These are phyloP conservation scores for Galbula dea DNA, from an alignment of 2,113 vertebrate genomes.

Conservation along the genomic window DNA sequence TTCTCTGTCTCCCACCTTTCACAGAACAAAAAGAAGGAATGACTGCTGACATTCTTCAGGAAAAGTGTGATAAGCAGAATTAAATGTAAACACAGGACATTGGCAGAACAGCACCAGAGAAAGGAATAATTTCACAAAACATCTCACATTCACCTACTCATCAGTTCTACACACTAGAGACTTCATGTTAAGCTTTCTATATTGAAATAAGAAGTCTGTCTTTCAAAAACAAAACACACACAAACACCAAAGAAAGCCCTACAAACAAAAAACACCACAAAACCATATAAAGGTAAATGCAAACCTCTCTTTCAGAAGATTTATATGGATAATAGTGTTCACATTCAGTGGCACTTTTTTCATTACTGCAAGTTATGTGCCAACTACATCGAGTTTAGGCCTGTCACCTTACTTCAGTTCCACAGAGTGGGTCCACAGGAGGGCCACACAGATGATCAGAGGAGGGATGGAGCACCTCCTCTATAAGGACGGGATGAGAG, in stretches of 20 bases:
- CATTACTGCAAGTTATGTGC: background rate
- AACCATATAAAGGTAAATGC: background rate
- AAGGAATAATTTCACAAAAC: background rate
- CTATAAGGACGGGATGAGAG: no score
- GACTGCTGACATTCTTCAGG: background rate
- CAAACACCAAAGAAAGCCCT: no score
- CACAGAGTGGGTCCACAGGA: no score
- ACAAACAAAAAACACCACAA: background rate
- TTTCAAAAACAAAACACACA: background rate
- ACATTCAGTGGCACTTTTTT: background rate
- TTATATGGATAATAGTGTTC: background rate
- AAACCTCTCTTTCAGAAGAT: background rate
- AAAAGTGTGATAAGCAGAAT: background rate
- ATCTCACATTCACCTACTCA: background rate
- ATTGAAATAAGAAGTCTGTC: background rate
- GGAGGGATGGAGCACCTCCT: no score
- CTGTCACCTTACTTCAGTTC: background rate
- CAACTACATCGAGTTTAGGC: background rate
- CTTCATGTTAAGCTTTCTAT: background rate
- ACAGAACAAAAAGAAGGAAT: background rate
- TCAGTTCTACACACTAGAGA: background rate
- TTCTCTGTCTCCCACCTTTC: background rate
- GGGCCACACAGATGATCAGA: no score
- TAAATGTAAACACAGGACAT: background rate
- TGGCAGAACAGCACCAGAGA: background rate